A percentile compares a stretch with the other conserved stretches of the same genome.
Conservation (phyloP, 2,888 invertebrate genomes). For the Drosophila austrosaltans region DNA sequence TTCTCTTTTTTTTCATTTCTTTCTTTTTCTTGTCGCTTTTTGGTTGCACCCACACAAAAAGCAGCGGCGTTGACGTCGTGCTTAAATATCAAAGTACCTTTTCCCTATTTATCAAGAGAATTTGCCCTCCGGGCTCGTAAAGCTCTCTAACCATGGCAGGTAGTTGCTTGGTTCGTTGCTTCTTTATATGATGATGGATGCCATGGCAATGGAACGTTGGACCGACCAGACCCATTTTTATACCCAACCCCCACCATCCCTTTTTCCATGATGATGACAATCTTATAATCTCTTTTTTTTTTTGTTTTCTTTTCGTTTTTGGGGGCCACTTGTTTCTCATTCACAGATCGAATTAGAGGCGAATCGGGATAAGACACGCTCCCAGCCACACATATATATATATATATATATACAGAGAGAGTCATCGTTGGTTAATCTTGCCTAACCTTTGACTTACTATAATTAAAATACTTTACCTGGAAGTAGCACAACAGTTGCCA, state of each 20-base stretch:
- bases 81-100: constrained; percentile 76
- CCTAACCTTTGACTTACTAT: neutral
- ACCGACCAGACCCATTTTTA: constrained; percentile 35
- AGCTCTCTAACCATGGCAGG: constrained; percentile 41
- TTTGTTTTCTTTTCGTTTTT: neutral
- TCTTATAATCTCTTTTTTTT: constrained; percentile 49
- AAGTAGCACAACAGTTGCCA: neutral
- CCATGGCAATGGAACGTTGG: constrained; percentile 20
- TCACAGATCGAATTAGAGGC: constrained; percentile 59
- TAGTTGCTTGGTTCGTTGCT: constrained; percentile 25
- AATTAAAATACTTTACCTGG: neutral
- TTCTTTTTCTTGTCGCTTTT: constrained; percentile 13
- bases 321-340: constrained; percentile 46
- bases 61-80: constrained; percentile 67
- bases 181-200: constrained; percentile 53
- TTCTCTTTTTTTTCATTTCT: constrained; percentile 9
- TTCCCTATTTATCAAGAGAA: constrained; percentile 57
- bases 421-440: constrained; percentile 2
- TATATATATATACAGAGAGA: too few species aligned
- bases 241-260: neutral
- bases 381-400: constrained; percentile 11
- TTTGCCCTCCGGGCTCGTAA: neutral
- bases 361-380: constrained; percentile 71
- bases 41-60: constrained; percentile 32
- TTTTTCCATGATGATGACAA: constrained; percentile 20